A percentile compares a stretch with the other conserved stretches of the same genome.
Conservation (phyloP, 2,113 vertebrate species). For the Varanus salvator region DNA sequence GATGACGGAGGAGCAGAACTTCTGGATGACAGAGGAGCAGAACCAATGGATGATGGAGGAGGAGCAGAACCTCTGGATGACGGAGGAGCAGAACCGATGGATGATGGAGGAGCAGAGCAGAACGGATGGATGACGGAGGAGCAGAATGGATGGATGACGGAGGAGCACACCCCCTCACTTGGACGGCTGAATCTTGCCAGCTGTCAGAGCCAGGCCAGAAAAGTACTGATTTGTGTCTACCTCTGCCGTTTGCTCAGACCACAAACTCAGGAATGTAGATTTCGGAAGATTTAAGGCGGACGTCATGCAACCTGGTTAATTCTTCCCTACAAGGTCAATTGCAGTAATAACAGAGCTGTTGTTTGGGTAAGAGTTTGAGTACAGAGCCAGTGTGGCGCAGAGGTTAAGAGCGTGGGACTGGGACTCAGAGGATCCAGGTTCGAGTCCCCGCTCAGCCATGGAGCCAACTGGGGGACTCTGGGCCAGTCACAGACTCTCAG, state of each 20-base stretch:
- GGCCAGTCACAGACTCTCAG: no score
- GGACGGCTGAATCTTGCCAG: not conserved
- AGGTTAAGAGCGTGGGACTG: no score
- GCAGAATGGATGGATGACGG: not conserved
- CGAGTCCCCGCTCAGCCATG: no score
- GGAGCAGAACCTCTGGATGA: no score
- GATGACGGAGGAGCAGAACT: no score
- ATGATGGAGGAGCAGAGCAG: no score
- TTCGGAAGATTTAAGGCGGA: not conserved
- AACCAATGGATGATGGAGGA: not conserved
- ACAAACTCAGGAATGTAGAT: not conserved
- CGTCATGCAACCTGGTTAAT: not conserved
- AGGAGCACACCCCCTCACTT: not conserved
- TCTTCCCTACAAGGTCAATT: not conserved
- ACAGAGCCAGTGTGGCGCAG: no score
- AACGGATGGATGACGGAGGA: not conserved
- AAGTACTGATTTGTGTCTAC: not conserved
- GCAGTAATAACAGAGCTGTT: no score
- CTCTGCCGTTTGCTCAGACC: not conserved
- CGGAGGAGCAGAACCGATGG: not conserved
- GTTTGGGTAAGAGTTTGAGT: no score
- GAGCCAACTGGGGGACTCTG: no score
- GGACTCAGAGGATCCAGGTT: no score
- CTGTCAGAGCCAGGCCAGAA: not conserved
- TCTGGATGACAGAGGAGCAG: no score